These are phyloP conservation scores for Spodoptera picta DNA, from an alignment of 2,888 invertebrate genomes.

Conservation along the genomic window DNA sequence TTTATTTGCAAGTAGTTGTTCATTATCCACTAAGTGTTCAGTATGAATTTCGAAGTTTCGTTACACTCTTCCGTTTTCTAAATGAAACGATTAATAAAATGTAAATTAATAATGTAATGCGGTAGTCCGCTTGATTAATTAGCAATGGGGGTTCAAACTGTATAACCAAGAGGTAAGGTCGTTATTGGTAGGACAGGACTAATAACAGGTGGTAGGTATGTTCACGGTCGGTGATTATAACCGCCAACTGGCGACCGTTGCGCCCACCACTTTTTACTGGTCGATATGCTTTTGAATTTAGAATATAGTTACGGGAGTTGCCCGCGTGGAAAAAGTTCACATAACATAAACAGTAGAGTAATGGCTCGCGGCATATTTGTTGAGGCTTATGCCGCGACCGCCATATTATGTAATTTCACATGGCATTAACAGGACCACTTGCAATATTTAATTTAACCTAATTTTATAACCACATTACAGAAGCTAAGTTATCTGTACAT, in stretches of 20 bases:
- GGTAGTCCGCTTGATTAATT: constrained; percentile 33
- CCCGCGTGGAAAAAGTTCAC: constrained; percentile 27
- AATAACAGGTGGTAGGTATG: constrained; percentile 74
- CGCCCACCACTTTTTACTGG: constrained; percentile 60
- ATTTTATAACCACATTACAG: not conserved
- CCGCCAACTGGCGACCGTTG: constrained; percentile 79
- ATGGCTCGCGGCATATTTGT: constrained; percentile 19
- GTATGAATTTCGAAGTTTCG: too few species aligned
- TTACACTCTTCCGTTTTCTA: too few species aligned
- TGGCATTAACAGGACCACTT: constrained; percentile 6
- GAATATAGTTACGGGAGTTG: constrained; percentile 39
- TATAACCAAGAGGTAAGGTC: constrained; percentile 34
- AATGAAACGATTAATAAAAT: not conserved
- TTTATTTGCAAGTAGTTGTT: too few species aligned
- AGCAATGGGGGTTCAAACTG: constrained; percentile 17
- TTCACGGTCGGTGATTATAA: constrained; percentile 81
- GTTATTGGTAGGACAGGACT: constrained; percentile 35
- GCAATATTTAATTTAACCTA: not conserved
- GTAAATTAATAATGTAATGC: not conserved
- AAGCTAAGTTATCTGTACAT: too few species aligned
- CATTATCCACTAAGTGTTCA: too few species aligned
- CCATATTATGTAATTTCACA: constrained; percentile 15
- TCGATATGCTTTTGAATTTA: constrained; percentile 59
- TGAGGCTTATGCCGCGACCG: constrained; percentile 8
- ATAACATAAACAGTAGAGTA: constrained; percentile 20